Evolutionary conservation across 92 coral and sea anemone genomes (phyloP), one percentile per base, ranked within the genome.

Genomic region (Muricea muricata): DNA sequence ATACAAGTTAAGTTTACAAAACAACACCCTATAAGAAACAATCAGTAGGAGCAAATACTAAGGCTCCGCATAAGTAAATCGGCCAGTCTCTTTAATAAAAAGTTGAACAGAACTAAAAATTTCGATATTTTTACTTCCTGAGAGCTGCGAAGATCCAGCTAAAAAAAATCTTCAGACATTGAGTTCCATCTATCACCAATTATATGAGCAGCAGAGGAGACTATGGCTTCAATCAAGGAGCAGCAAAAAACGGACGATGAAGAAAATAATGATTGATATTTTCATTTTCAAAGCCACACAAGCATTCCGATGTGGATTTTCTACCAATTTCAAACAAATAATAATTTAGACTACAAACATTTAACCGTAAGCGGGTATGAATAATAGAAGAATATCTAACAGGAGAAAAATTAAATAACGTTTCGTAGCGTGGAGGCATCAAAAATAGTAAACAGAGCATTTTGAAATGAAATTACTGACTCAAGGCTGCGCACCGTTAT

Each of bases 131-230:
- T n/a, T n/a, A n/a, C n/a, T n/a, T n/a, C n/a, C n/a, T n/a, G 42
- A 4, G 42, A 37, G 42, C 9, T 37, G 42, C 42, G 42, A 37
- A 37, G 42, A 37, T 37, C 87, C 87, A 23, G 24, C 3, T 4
- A 82, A 35, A 82, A n/a, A 71, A 14, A 70, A 10, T 17, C 48
- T 40, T 17, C 82, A 21, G 82, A 41, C 15, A 47, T 12, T 17
- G 29, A 11, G 8, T 23, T 13, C 82, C 82, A 48, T 29, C 71
- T 12, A 34, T 30, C 63, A 13, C 54, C 67, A 37, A 83, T 31
- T 6, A 83, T 41, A 65, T 73, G 87, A 52, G 87, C 82, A 70
- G 80, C 41, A 72, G 67, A 45, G 28, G 86, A 34, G 29, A 82
- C 20, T 34, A 82, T n/a, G n/a, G 47, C 26, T 23, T 39, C 48